phyloP scores from a whole-genome alignment of 1,140 invertebrate genomes.

The Gonioctena quinquepunctata region DNA sequence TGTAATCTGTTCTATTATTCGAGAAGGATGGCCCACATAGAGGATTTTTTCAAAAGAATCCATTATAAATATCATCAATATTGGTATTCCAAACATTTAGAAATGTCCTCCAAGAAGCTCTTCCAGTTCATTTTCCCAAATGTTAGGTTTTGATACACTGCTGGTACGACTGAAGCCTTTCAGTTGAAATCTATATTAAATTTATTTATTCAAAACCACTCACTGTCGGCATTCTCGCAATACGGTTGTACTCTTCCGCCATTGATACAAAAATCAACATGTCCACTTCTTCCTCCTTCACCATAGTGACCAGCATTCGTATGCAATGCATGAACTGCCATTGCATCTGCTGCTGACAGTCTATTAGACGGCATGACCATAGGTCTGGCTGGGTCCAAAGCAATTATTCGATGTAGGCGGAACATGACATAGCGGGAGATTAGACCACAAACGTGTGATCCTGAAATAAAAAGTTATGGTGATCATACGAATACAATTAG shows the following conservation, averaged over 20 bases:
- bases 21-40: no score
- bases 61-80: no score
- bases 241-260: conserved; percentile 73
- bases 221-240: conserved; percentile 70
- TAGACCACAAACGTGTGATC: conserved; percentile 73
- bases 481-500: no score
- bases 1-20: no score
- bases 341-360: conserved; percentile 70
- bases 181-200: no score
- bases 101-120: no score
- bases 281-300: conserved; percentile 68
- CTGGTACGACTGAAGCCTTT: no score
- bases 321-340: conserved; percentile 74
- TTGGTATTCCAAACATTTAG: no score
- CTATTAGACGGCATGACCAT: conserved; percentile 66
- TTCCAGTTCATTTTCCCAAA: no score
- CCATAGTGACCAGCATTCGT: conserved; percentile 78
- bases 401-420: conserved; percentile 66
- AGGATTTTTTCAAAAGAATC: no score
- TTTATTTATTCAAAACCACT: no score
- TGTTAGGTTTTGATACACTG: no score
- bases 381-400: conserved; percentile 74
- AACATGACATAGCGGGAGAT: conserved; percentile 69
- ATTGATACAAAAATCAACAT: conserved; percentile 77
- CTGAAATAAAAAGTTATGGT: conserved; percentile 36